Evolutionary conservation across 2,797 vertebrate species (phyloP), one percentile per base, ranked within the genome.

Genomic region (Euthynnus affinis): DNA sequence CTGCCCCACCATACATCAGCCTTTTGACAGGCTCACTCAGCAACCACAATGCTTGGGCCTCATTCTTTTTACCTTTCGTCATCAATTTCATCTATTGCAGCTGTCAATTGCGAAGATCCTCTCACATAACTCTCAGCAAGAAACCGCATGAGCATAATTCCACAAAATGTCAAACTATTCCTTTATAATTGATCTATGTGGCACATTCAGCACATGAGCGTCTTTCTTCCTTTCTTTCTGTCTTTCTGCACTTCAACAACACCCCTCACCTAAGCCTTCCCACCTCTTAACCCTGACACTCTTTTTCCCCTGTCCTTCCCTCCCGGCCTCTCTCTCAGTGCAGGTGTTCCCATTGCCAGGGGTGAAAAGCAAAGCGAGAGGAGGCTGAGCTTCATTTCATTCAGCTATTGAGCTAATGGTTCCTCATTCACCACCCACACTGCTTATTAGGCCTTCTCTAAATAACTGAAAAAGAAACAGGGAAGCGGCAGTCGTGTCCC

Each of bases 351-450:
- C 6, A 86, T 82, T 88, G 87, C 83, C 25, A 23, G 29, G 63
- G 73, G 63, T 75, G 85, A 92, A 91, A 90, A 84, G 82, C 81
- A 79, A 87, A 78, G 76, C 74, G 70, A 76, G 55, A 57, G 61
- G 56, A 73, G 80, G 58, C 86, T 79, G 84, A 71, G 76, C 69
- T 70, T 34, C 23, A 42, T 73, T 89, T 89, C 87, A 88, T 90
- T 89, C 85, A 89, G 88, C 91, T 85, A 89, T 91, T 89, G 90
- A 93, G 89, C 83, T 90, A 88, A 94, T 91, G 89, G 90, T 78
- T 91, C 88, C 86, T 91, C 87, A 87, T 93, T 91, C 91, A 89
- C 84, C 90, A 85, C 88, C 90, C 89, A 91, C 91, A 78, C 91
- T 89, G 84, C 91, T 91, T 89, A 91, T 92, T 93, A 92, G 86